phyloP scores from a whole-genome alignment of 1,140 invertebrate species.

The Drosophila kepulauana region DNA sequence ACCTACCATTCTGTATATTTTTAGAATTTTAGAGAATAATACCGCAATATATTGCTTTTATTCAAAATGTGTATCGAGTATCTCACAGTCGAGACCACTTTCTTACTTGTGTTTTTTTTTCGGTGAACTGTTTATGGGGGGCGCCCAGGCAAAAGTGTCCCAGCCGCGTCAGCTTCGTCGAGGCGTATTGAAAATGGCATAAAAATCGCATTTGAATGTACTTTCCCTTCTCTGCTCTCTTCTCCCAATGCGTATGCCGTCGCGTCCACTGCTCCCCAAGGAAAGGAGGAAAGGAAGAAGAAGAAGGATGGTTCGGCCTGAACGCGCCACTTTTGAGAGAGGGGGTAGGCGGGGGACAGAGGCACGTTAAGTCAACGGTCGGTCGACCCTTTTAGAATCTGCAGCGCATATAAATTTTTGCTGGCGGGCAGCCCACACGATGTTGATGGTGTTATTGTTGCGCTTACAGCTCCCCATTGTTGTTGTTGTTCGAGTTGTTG shows the following conservation, averaged over 20 bases:
- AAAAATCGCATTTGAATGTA: slow-evolving; percentile 84
- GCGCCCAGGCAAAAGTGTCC: slow-evolving; percentile 1
- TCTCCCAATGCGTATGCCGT: not conserved
- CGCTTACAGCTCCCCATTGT: slow-evolving; percentile 25
- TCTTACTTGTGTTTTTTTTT: not conserved
- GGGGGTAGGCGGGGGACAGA: not conserved
- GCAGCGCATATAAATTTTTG: slow-evolving; percentile 79
- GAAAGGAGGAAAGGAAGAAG: slow-evolving; percentile 15
- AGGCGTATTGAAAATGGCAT: slow-evolving; percentile 80
- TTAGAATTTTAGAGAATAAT: too few relatives aligned
- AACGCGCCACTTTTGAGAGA: slow-evolving; percentile 49
- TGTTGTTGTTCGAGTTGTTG: slow-evolving; percentile 27
- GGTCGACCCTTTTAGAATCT: slow-evolving; percentile 79
- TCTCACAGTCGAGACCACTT: too few relatives aligned
- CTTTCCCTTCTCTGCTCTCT: slow-evolving; percentile 14
- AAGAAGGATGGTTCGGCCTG: slow-evolving; percentile 37
- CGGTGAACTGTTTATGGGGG: slow-evolving; percentile 30
- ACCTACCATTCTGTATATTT: too few relatives aligned
- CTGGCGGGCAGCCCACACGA: slow-evolving; percentile 47
- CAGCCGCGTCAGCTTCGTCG: not conserved
- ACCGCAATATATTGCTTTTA: too few relatives aligned
- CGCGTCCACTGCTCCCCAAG: slow-evolving; percentile 6
- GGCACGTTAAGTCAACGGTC: slow-evolving; percentile 71
- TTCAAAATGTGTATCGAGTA: too few relatives aligned
- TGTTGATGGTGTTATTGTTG: slow-evolving; percentile 44